These are phyloP conservation scores for Azemiops feae DNA, from an alignment of 2,113 vertebrate genomes.

Conservation along the genomic window DNA sequence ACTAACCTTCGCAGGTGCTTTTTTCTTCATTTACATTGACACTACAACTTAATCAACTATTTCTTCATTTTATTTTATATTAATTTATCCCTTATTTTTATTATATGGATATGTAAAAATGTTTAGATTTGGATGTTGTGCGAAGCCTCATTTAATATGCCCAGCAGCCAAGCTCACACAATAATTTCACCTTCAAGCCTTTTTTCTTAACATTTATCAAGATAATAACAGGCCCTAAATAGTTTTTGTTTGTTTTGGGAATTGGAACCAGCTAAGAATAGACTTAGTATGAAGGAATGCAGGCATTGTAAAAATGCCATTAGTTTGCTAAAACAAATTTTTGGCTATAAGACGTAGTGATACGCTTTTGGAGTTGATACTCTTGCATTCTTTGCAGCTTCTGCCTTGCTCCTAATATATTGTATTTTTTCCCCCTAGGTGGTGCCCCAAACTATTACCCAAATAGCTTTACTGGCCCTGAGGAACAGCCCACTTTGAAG, in stretches of 20 bases:
- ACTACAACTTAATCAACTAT: not conserved
- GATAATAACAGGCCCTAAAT: not conserved
- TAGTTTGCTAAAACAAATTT: not conserved
- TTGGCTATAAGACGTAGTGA: not conserved
- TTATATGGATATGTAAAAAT: not conserved
- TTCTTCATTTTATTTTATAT: not conserved
- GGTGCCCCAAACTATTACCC: conserved; percentile 95
- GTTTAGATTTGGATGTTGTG: not conserved
- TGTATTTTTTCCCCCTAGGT: conserved; percentile 64
- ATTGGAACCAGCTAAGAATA: not conserved
- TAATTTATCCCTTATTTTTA: not conserved
- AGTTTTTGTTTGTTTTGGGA: not conserved
- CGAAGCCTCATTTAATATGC: not conserved
- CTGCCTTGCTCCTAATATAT: not conserved
- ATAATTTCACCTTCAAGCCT: not conserved
- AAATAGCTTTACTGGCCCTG: conserved; percentile 91
- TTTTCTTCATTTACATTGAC: not conserved
- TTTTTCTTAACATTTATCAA: not conserved
- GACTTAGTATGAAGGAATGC: not conserved
- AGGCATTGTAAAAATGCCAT: not conserved
- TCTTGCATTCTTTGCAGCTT: not conserved
- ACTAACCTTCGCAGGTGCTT: not conserved
- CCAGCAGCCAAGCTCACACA: not conserved
- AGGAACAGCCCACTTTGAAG: conserved; percentile 62
- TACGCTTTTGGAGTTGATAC: not conserved